phyloP scores from a whole-genome alignment of 2,888 invertebrate genomes.

The Dysmachus trigonus region DNA sequence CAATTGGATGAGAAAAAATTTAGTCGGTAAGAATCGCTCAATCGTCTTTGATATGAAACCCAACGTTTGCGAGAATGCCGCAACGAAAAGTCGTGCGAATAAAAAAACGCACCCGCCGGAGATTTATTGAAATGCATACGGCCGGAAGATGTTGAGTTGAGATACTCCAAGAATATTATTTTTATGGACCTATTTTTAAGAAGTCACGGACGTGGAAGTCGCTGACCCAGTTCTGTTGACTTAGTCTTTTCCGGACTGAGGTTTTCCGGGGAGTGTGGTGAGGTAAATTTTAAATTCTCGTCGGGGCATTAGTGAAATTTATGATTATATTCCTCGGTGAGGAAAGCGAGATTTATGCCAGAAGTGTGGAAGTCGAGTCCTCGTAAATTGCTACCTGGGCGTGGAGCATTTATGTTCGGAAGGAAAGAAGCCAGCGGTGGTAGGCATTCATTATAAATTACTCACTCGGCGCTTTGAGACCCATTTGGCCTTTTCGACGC shows the following conservation, averaged over 20 bases:
- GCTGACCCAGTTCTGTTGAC: background rate
- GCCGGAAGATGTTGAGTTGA: background rate
- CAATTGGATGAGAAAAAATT: background rate
- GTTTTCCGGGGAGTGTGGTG: background rate
- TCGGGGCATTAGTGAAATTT: background rate
- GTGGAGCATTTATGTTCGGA: background rate
- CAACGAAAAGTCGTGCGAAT: background rate
- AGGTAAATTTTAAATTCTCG: background rate
- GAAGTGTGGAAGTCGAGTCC: background rate
- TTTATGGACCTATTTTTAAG: background rate
- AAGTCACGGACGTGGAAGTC: background rate
- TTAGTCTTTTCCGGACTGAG: background rate
- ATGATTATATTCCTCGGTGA: background rate
- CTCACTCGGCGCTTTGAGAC: background rate
- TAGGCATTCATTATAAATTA: background rate
- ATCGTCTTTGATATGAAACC: background rate
- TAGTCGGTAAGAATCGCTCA: background rate
- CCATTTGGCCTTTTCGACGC: background rate
- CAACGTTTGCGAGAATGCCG: background rate
- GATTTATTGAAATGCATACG: background rate
- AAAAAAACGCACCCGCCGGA: background rate
- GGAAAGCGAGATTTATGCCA: background rate
- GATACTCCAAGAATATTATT: background rate
- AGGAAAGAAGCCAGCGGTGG: background rate
- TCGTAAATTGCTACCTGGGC: background rate